Evolutionary conservation across 2,113 vertebrate genomes (phyloP).

Genomic region (Entelurus aequoreus): DNA sequence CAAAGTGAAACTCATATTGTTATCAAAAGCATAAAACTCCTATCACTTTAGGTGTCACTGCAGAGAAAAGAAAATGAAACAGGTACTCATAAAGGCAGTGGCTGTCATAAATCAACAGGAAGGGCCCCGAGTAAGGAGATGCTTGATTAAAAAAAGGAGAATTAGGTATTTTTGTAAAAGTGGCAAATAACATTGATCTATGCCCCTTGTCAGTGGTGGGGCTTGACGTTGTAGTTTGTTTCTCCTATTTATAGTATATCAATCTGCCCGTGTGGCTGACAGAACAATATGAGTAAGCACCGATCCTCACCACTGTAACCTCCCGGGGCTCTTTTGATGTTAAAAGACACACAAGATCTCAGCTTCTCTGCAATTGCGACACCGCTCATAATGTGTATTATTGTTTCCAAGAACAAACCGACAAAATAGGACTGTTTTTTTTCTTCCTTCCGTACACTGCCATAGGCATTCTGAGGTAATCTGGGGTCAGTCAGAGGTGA

Average conservation of each 20-base stretch:
- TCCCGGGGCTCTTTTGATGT: slow-evolving; percentile 5
- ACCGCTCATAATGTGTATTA: slow-evolving; percentile 37
- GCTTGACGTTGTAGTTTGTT: slow-evolving; percentile 54
- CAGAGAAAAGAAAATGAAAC: slow-evolving; percentile 70
- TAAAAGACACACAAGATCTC: slow-evolving; percentile 16
- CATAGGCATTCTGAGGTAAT: slow-evolving; percentile 51
- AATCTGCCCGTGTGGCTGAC: slow-evolving; percentile 29
- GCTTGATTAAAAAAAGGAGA: slow-evolving; percentile 73
- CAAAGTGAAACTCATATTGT: slow-evolving; percentile 75
- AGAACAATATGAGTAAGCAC: slow-evolving; percentile 30
- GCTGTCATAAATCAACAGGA: slow-evolving; percentile 59
- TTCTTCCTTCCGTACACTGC: slow-evolving; percentile 17
- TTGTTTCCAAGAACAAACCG: slow-evolving; percentile 43
- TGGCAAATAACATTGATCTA: slow-evolving; percentile 70
- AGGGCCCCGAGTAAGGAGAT: slow-evolving; percentile 37
- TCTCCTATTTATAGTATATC: slow-evolving; percentile 51
- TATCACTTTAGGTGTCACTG: slow-evolving; percentile 76
- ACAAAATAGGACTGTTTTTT: slow-evolving; percentile 26
- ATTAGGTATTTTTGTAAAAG: slow-evolving; percentile 72
- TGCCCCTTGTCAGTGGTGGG: slow-evolving; percentile 49
- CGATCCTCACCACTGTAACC: slow-evolving; percentile 9
- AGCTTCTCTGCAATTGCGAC: slow-evolving; percentile 30
- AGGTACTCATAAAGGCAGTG: slow-evolving; percentile 73
- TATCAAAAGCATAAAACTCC: slow-evolving; percentile 77
- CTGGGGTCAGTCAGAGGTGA: slow-evolving; percentile 55